Base-by-base conservation (phyloP, 2,888 invertebrate species). In the Trimorus sp. region DNA sequence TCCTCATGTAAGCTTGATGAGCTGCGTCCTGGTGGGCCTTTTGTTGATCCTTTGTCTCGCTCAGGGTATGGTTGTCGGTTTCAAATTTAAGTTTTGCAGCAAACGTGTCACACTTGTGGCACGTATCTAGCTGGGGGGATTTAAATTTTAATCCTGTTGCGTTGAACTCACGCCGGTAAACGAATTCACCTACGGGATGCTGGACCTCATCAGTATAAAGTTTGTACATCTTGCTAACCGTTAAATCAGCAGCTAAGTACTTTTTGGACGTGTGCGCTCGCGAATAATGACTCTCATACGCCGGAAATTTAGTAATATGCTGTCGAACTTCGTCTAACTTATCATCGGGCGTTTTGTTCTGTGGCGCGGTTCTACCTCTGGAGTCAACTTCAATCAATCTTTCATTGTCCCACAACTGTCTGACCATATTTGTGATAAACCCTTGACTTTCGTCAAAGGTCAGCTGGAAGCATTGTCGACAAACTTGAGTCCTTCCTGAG, bases 71-170 rank as follows among this genome's bases (percentile, higher is more conserved):
- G 36, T 60, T 56, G 11, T 54, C 12, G 9, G 12, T 8, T 54
- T 56, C 69, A 48, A 14, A 58, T 42, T 75, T 75, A 12, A 75
- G 8, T 37, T 68, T 51, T 45, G 59, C 53, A 15, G 40, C 40
- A 36, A 75, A 66, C 3, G 7, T 49, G 8, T 74, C 75, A 59
- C 74, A 75, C 66, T 81, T 80, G 66, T 85, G 74, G 58, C 84
- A 86, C 12, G 82, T 85, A 54, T 84, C 84, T 16, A 81, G 40
- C 56, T 81, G 78, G 45, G 82, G 82, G 51, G 45, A 48, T 70
- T 84, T 85, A 68, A 84, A 85, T 68, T 59, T 16, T 40, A 84
- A 58, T 3, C 49, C 42, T 26, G 73, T 82, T 74, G 42, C 75
- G 65, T 80, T 40, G 69, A 74, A 82, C 73, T 80, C 53, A 79